Conservation (phyloP, 1,140 invertebrate genomes). For the Kradibia gibbosae region DNA sequence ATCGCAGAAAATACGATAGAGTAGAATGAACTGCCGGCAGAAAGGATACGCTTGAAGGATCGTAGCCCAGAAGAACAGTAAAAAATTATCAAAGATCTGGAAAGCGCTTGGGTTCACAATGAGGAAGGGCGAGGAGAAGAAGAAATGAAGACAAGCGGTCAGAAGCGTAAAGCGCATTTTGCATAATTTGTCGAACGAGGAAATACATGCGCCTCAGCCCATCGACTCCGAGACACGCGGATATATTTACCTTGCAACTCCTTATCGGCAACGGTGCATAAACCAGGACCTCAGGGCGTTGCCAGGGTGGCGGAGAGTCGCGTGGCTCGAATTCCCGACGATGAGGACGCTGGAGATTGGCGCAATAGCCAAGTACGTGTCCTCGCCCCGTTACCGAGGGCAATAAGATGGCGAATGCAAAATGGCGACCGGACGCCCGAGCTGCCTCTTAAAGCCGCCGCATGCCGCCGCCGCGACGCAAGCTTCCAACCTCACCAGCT, state of each 20-base stretch:
- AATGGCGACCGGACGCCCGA: neutral
- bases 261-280: neutral
- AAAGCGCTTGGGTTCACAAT: too few relatives aligned
- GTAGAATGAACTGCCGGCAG: too few relatives aligned
- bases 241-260: neutral
- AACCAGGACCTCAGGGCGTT: neutral
- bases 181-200: too few relatives aligned
- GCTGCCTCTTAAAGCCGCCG: neutral
- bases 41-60: too few relatives aligned
- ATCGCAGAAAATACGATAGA: too few relatives aligned
- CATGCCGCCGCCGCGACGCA: neutral
- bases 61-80: too few relatives aligned
- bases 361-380: neutral
- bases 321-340: neutral
- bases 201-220: too few relatives aligned
- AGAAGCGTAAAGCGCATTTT: too few relatives aligned
- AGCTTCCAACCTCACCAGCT: neutral
- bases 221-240: too few relatives aligned
- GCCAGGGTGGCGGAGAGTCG: neutral
- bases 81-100: too few relatives aligned
- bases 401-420: slow-evolving; percentile 37
- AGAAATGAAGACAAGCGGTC: too few relatives aligned
- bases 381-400: slow-evolving; percentile 4
- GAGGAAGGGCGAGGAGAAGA: too few relatives aligned
- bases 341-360: neutral